These are phyloP conservation scores for Hyles vespertilio DNA, from an alignment of 1,140 invertebrate species.

Conservation along the genomic window DNA sequence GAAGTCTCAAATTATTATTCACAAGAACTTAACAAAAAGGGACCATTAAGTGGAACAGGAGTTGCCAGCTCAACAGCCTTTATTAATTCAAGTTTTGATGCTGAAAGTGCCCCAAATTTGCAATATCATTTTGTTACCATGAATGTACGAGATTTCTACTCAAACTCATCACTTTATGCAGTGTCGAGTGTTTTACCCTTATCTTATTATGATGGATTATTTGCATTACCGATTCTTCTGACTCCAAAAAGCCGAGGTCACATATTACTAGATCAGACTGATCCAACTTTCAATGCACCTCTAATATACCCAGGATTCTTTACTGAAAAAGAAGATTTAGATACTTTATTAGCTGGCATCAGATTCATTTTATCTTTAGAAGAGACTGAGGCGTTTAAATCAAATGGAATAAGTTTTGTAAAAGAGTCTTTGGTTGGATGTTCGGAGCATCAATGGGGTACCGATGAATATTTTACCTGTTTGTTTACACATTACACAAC, in stretches of 20 bases:
- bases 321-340: slow-evolving; percentile 78
- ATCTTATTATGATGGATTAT: slow-evolving; percentile 72
- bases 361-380: slow-evolving; percentile 75
- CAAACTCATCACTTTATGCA: slow-evolving; percentile 70
- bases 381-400: slow-evolving; percentile 77
- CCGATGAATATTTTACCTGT: slow-evolving; percentile 83
- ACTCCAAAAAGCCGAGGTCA: slow-evolving; percentile 84
- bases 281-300: slow-evolving; percentile 85
- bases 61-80: slow-evolving; percentile 73
- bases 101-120: slow-evolving; percentile 78
- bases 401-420: slow-evolving; percentile 76
- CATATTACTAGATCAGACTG: slow-evolving; percentile 79
- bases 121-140: slow-evolving; percentile 78
- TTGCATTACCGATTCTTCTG: slow-evolving; percentile 77
- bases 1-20: slow-evolving; percentile 75
- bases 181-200: slow-evolving; percentile 70
- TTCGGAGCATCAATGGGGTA: slow-evolving; percentile 76
- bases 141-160: slow-evolving; percentile 70
- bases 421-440: slow-evolving; percentile 79
- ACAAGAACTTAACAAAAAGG: slow-evolving; percentile 53
- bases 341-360: slow-evolving; percentile 78
- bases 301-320: slow-evolving; percentile 89
- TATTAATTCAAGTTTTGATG: slow-evolving; percentile 72
- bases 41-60: slow-evolving; percentile 74
- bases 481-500: slow-evolving; percentile 80